Evolutionary conservation across 2,113 vertebrate genomes (phyloP).

Genomic region (Burhinus oedicnemus): DNA sequence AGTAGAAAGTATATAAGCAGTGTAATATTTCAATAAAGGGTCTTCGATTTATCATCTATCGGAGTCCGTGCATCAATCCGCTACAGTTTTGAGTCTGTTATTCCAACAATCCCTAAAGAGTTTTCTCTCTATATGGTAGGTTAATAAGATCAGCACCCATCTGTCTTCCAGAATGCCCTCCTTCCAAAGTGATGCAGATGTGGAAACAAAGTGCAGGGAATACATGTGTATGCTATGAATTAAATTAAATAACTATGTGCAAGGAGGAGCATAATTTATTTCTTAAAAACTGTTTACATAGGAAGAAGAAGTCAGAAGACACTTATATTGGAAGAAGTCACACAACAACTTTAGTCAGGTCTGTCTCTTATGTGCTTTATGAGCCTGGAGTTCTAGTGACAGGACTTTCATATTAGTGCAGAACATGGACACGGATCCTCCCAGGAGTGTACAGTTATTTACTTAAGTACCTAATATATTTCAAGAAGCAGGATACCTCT

Average conservation of each 20-base stretch:
- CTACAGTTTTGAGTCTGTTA: too few relatives aligned
- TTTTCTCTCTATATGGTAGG: not conserved
- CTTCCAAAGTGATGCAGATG: not conserved
- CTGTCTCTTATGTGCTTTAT: not conserved
- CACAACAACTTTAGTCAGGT: not conserved
- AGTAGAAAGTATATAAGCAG: too few relatives aligned
- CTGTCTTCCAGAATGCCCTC: accelerated
- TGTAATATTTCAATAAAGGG: too few relatives aligned
- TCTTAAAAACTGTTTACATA: not conserved
- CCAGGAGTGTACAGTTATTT: not conserved
- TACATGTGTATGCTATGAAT: not conserved
- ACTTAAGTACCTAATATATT: not conserved
- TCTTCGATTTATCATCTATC: too few relatives aligned
- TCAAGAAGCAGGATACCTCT: not conserved
- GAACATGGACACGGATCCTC: not conserved
- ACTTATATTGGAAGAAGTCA: not conserved
- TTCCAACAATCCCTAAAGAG: not conserved
- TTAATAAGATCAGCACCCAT: not conserved
- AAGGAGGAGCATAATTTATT: not conserved
- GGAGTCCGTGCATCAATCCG: too few relatives aligned
- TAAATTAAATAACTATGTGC: not conserved
- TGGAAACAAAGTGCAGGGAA: not conserved
- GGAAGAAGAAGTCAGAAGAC: not conserved
- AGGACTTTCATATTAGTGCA: not conserved
- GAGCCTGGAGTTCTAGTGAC: not conserved